Evolutionary conservation across 2,797 vertebrate species (phyloP), one percentile per base, ranked within the genome.

Genomic region (Anguilla marmorata): DNA sequence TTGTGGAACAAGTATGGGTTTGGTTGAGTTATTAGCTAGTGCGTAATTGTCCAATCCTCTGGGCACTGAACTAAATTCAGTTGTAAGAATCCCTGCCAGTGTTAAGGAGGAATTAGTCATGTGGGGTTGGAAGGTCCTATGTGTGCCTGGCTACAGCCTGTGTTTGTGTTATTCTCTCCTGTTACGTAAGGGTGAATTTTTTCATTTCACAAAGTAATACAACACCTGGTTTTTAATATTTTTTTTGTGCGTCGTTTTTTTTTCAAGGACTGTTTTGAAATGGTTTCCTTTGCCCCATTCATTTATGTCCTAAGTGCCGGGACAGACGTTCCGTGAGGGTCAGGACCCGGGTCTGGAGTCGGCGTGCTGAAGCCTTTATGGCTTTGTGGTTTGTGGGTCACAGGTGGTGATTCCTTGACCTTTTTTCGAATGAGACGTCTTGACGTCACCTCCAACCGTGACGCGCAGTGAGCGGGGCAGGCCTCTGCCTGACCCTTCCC

Each of bases 141-240:
- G 50, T 50, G 12, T 82, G n/a, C 24, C 24, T 66, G 41, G 85
- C 56, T 69, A 1, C 50, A 33, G 30, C 16, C 37, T 19, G 76
- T 90, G 85, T 89, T 66, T 89, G 69, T 90, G 85, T 83, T 90
- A 89, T 91, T 89, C 87, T 91, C 85, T 88, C 92, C 85, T 90
- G 91, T 93, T 92, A 50, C 86, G 86, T 88, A 83, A 87, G 16
- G 85, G 79, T 56, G 33, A 60, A 24, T 58, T 8, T 72, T 33
- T 74, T 86, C 87, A 87, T 87, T 9, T 41, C 19, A 27, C 14
- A 37, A 45, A 24, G 79, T 50, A 82, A 82, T 19, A n/a, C 24
- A 21, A 48, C 37, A 82, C 79, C n/a, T 19, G 30, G 41, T 80
- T 85, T 63, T 45, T 9, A 16, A 2, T 8, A 16, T 84, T 3